phyloP scores from a whole-genome alignment of 2,888 invertebrate species.

The Sympetrum striolatum region DNA sequence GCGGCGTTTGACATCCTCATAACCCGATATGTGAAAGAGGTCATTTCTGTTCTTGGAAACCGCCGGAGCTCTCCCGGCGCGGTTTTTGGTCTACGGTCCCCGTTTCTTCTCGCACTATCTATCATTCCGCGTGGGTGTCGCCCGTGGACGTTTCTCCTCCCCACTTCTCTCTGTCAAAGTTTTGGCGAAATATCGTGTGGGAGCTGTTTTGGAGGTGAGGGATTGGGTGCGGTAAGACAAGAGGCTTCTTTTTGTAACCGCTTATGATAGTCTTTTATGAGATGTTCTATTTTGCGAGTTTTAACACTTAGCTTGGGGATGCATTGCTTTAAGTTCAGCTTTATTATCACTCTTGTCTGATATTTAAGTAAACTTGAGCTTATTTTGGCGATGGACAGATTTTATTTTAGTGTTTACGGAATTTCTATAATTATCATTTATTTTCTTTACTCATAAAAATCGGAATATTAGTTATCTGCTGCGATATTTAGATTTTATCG shows the following conservation, averaged over 20 bases:
- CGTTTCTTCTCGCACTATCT: background rate
- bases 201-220: background rate
- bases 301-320: no score
- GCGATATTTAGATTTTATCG: no score
- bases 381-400: no score
- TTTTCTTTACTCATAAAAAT: no score
- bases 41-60: slow-evolving; percentile 38
- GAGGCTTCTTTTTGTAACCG: background rate
- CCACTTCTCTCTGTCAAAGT: background rate
- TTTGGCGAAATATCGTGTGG: background rate
- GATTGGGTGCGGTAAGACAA: background rate
- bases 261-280: background rate
- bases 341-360: no score
- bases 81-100: slow-evolving; percentile 33
- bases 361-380: no score
- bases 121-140: background rate
- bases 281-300: background rate
- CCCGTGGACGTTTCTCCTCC: background rate
- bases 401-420: no score
- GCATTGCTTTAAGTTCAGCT: no score
- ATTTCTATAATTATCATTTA: no score
- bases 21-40: slow-evolving; percentile 27
- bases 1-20: slow-evolving; percentile 16
- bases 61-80: slow-evolving; percentile 2
- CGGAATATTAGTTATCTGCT: no score